Percentiles rank a stretch among this genome's conserved stretches.
Conservation (phyloP, 1,140 invertebrate genomes). For the Drosophila mauritiana region DNA sequence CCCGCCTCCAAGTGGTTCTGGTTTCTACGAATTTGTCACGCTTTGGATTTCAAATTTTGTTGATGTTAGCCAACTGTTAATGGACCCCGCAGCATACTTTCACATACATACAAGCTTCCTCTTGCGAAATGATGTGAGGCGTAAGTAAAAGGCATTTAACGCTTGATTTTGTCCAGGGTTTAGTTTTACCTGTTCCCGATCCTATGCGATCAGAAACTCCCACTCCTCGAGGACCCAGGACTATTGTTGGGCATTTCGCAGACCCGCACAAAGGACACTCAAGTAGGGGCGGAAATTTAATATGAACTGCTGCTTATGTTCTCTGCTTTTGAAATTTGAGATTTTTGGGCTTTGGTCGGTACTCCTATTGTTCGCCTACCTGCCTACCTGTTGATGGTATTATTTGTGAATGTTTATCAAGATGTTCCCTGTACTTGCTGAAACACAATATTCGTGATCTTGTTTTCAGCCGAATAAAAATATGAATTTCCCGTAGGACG, state of each 20-base stretch:
- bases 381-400: conserved; percentile 29
- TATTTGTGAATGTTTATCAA: conserved; percentile 34
- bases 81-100: conserved; percentile 47
- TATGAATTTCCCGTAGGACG: conserved; percentile 79
- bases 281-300: conserved; percentile 80
- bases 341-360: conserved; percentile 65
- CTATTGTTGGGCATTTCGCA: conserved; percentile 56
- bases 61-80: conserved; percentile 77
- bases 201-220: conserved; percentile 36
- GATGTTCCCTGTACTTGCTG: conserved; percentile 54
- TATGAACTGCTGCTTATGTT: conserved; percentile 59
- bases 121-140: conserved; percentile 58
- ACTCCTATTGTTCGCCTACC: conserved; percentile 56
- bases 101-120: conserved; percentile 24
- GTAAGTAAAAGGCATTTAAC: conserved; percentile 79
- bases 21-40: conserved; percentile 79
- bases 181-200: conserved; percentile 71
- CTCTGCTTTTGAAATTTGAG: conserved; percentile 70
- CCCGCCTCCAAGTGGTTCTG: conserved; percentile 27
- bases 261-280: conserved; percentile 65
- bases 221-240: conserved; percentile 24
- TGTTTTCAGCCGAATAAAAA: conserved; percentile 21
- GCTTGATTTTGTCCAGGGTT: conserved; percentile 72
- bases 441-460: conserved; percentile 51
- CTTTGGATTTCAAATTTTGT: conserved; percentile 80